Evolutionary conservation across 37 sponge, comb jelly and placozoan species (phyloP).

Genomic region (Halichondria panicea): DNA sequence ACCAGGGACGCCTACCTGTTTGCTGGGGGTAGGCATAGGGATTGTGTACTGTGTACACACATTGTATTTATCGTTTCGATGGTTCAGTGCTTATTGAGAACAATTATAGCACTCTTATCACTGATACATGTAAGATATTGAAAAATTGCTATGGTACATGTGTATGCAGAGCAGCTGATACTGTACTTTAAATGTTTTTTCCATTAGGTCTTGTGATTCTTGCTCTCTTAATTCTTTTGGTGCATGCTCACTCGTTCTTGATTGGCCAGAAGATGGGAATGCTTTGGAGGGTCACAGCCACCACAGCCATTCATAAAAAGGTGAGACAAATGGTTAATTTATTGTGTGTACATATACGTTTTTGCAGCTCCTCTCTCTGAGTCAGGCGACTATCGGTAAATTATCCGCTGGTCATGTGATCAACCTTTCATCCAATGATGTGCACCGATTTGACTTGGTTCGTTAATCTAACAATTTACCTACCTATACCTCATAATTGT

Average conservation of each 20-base stretch:
- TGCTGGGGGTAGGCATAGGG: conserved; percentile 41
- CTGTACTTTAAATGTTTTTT: not conserved
- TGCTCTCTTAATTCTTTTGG: conserved; percentile 4
- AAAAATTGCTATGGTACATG: not conserved
- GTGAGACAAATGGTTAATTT: conserved; percentile 1
- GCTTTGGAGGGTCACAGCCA: conserved; percentile 40
- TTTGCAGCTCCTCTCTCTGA: conserved; percentile 48
- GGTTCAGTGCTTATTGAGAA: no score
- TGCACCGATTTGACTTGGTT: conserved; percentile 75
- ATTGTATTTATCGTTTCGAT: no score
- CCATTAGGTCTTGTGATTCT: conserved; percentile 39
- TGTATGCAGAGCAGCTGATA: not conserved
- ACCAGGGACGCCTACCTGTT: conserved; percentile 64
- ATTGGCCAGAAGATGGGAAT: conserved; percentile 45
- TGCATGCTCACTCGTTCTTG: conserved; percentile 43
- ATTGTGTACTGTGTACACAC: no score
- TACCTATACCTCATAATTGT: no score
- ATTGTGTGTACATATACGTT: conserved; percentile 2
- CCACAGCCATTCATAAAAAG: conserved; percentile 65
- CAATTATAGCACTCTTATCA: no score
- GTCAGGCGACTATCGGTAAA: conserved; percentile 47
- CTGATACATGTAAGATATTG: not conserved
- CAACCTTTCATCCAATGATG: conserved; percentile 80
- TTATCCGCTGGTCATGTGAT: conserved; percentile 66
- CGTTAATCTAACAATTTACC: no score